These are phyloP conservation scores for Cryptotermes secundus DNA, from an alignment of 1,140 invertebrate genomes.

Conservation along the genomic window DNA sequence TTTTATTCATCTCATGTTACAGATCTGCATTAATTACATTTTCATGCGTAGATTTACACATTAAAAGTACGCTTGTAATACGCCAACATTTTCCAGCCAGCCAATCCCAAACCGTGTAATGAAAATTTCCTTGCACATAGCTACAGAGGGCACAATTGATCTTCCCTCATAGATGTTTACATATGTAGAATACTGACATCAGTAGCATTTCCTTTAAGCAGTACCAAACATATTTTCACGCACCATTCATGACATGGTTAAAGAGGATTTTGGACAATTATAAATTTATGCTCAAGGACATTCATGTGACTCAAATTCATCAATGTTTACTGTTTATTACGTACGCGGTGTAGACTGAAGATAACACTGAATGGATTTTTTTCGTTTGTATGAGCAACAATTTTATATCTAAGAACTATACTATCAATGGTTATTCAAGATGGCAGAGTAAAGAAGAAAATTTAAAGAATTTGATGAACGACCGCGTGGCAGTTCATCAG, in stretches of 20 bases:
- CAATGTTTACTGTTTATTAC: too few species aligned
- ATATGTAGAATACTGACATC: background rate
- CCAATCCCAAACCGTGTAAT: constrained; percentile 46
- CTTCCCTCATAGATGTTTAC: background rate
- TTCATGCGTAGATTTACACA: constrained; percentile 25
- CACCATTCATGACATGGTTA: too few species aligned
- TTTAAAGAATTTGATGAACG: background rate
- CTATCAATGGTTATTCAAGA: background rate
- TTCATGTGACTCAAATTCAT: too few species aligned
- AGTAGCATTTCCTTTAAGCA: background rate
- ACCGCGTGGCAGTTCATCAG: background rate
- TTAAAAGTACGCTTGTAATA: constrained; percentile 35
- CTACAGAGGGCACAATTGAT: constrained; percentile 44
- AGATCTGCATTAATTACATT: background rate
- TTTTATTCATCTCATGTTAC: background rate
- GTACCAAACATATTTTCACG: too few species aligned
- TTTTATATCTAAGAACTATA: background rate
- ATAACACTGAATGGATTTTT: too few species aligned
- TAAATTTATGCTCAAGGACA: too few species aligned
- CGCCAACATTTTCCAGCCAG: constrained; percentile 32
- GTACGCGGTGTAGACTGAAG: too few species aligned
- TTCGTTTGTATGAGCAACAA: too few species aligned
- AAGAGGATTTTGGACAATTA: too few species aligned
- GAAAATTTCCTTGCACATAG: constrained; percentile 40
- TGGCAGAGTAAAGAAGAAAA: background rate